Conservation (phyloP, 2,888 invertebrate genomes). For the Acronicta psi region DNA sequence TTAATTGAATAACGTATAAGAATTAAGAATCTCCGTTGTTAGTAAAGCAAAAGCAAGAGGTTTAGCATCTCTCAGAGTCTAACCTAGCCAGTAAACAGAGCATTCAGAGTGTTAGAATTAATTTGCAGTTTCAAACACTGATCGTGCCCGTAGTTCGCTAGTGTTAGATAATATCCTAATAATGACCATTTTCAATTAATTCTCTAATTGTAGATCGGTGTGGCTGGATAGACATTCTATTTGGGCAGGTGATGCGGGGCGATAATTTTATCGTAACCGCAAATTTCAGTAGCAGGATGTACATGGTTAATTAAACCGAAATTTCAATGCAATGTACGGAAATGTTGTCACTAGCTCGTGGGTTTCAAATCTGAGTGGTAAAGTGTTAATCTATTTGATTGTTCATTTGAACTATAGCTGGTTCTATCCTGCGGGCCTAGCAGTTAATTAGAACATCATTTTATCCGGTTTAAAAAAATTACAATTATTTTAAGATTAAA, state of each 20-base stretch:
- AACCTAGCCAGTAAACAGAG: too few species aligned
- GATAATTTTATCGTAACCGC: neutral
- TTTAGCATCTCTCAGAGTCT: too few species aligned
- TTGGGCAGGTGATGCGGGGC: neutral
- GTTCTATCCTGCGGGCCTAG: neutral
- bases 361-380: neutral
- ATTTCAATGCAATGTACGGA: constrained; percentile 1
- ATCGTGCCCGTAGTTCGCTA: neutral
- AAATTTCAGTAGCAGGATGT: neutral
- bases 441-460: too few species aligned
- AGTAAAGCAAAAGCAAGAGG: too few species aligned
- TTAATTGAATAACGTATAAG: too few species aligned
- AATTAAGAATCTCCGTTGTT: too few species aligned
- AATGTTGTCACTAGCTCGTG: neutral
- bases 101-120: too few species aligned
- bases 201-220: constrained; percentile 5
- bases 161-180: constrained; percentile 3
- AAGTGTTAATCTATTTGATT: neutral
- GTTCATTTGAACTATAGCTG: neutral
- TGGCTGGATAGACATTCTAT: neutral
- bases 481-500: too few species aligned
- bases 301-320: constrained; percentile 1
- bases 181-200: constrained; percentile 12
- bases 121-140: too few species aligned
- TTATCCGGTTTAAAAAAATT: too few species aligned